Evolutionary conservation across 2,113 vertebrate genomes (phyloP).

Genomic region (Zeus faber): DNA sequence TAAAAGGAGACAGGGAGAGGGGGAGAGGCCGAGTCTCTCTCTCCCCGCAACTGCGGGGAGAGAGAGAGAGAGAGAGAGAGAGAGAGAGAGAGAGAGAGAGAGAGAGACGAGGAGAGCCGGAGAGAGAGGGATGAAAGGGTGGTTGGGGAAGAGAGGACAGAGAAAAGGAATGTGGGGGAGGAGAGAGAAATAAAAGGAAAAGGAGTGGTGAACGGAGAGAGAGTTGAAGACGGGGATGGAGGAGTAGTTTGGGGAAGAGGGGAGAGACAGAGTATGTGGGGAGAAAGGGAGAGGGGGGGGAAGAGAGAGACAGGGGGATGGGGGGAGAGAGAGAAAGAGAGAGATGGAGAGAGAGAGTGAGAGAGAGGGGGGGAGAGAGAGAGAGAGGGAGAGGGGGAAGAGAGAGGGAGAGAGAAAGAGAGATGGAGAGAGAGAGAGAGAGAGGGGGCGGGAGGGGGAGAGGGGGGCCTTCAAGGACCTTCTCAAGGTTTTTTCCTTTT

Average conservation of each 20-base stretch:
- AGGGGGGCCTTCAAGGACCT: no score
- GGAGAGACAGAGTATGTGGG: slow-evolving; percentile 7
- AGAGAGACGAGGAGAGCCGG: neutral
- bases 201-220: neutral
- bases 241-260: no score
- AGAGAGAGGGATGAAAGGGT: neutral
- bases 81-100: slow-evolving; percentile 2
- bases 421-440: slow-evolving; percentile 5
- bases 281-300: slow-evolving; percentile 1
- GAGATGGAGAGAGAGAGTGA: neutral
- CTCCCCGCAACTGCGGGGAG: no score
- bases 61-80: slow-evolving; percentile 9
- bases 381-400: neutral
- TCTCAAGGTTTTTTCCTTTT: no score
- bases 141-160: neutral
- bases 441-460: neutral
- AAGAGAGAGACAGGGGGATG: neutral
- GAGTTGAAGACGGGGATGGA: no score
- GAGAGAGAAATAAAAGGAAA: slow-evolving; percentile 4
- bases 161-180: neutral
- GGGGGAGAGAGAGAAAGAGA: neutral
- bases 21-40: neutral
- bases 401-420: slow-evolving; percentile 11
- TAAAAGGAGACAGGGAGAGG: neutral
- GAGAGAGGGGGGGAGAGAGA: neutral